Conservation (phyloP, 1,140 invertebrate genomes). For the Ceratosolen fusciceps region DNA sequence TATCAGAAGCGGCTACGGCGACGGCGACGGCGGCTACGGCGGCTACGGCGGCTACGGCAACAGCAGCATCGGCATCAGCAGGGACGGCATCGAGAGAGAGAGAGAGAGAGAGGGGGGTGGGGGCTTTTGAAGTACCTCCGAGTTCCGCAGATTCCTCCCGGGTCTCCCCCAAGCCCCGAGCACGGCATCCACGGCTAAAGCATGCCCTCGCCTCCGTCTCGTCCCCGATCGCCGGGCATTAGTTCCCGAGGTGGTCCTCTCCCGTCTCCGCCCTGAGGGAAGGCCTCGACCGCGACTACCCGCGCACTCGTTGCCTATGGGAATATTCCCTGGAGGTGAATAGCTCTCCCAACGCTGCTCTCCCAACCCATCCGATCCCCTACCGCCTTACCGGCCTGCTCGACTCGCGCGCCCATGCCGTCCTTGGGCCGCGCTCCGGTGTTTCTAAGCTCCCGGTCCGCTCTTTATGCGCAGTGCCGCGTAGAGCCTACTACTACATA, state of each 20-base stretch:
- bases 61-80: too few species aligned
- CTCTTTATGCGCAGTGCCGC: too few species aligned
- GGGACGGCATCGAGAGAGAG: too few species aligned
- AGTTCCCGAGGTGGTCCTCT: conserved; percentile 11
- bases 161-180: not conserved
- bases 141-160: not conserved
- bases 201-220: too few species aligned
- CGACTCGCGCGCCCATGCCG: too few species aligned
- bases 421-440: not conserved
- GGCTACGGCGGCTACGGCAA: too few species aligned
- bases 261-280: not conserved
- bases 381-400: not conserved
- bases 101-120: too few species aligned
- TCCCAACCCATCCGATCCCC: not conserved
- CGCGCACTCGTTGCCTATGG: not conserved
- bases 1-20: conserved; percentile 12
- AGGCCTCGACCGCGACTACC: not conserved
- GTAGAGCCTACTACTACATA: too few species aligned
- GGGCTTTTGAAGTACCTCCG: conserved; percentile 21
- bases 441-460: too few species aligned
- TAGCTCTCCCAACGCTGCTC: not conserved
- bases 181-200: too few species aligned
- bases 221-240: not conserved
- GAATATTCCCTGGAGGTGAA: not conserved
- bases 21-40: too few species aligned